Base-by-base conservation (phyloP, 2,888 invertebrate genomes). In the Mimumesa dahlbomi region DNA sequence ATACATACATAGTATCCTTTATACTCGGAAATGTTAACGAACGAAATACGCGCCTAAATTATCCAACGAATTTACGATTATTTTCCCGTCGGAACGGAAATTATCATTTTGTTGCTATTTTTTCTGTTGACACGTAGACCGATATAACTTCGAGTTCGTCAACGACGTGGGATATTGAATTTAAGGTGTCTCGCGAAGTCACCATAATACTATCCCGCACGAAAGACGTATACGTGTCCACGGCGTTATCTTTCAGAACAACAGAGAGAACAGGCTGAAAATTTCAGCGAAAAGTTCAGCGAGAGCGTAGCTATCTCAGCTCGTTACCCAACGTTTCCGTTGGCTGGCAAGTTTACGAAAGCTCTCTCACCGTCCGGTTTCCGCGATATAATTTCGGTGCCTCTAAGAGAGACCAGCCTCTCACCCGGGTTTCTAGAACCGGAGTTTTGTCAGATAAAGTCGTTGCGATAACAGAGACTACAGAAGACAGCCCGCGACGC, bases 321-420 rank as follows among this genome's bases (percentile, higher is more conserved):
- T 78, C 81, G 83, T 83, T 83, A 82, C 72, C 72, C 72, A 54
- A 56, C 59, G 72, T 78, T 81, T 81, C 82, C 81, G 76, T 65
- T 56, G 75, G 52, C 77, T 62, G 64, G 38, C 69, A 76, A 75
- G 74, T 80, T 80, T 75, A 59, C 73, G 63, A 81, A 82, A 82
- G 65, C 56, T 63, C 72, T 67, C 57, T 46, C 48, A 58, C 46
- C 54, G 62, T 62, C 59, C 58, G 68, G 52, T 75, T 77, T 77
- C 69, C 72, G 66, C 58, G 72, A 75, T 79, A 76, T 76, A 79
- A 82, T 73, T 77, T 76, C 72, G 59, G 69, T 72, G 58, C 57
- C 71, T 71, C 56, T 62, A 74, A 71, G 62, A 66, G 73, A 70
- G 59, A 53, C 64, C 70, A 50, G 68, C 34, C 14, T 22, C 45